A percentile compares a stretch with the other conserved stretches of the same genome.
phyloP scores from a whole-genome alignment of 2,797 vertebrate genomes.

The Amblyraja radiata region DNA sequence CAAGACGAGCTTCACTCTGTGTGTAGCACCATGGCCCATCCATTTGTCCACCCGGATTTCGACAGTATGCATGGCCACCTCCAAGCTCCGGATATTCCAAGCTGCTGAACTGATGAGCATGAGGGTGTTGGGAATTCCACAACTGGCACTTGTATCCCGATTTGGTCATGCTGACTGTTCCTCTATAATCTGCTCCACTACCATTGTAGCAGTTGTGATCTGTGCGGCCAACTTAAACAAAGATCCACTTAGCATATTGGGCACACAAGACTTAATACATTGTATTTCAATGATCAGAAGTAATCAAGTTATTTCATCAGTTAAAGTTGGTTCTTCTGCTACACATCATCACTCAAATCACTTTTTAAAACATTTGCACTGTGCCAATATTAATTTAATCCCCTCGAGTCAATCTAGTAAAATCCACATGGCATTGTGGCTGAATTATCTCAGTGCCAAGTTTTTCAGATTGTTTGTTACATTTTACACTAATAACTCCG shows the following conservation, averaged over 20 bases:
- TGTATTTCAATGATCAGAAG: not conserved
- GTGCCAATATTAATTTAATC: not conserved
- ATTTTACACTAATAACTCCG: not conserved
- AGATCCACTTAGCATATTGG: constrained; percentile 37
- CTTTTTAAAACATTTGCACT: not conserved
- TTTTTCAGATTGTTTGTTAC: not conserved
- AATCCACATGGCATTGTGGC: not conserved
- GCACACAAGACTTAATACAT: not conserved
- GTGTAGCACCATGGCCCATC: constrained; percentile 96
- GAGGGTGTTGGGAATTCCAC: constrained; percentile 81
- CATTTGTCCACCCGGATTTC: constrained; percentile 90
- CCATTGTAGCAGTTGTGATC: constrained; percentile 90
- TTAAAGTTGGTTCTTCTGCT: not conserved
- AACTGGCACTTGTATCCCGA: constrained; percentile 83
- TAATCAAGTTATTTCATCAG: not conserved
- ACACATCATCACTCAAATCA: not conserved
- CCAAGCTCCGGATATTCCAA: constrained; percentile 76
- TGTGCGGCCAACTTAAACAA: constrained; percentile 54
- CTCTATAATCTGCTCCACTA: constrained; percentile 82
- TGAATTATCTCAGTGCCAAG: not conserved
- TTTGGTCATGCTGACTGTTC: constrained; percentile 71
- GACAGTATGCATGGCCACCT: constrained; percentile 84
- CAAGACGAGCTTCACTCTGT: constrained; percentile 78
- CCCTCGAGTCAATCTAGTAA: not conserved
- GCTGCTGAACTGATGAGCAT: constrained; percentile 72